Base-by-base conservation (phyloP, 2,113 vertebrate species). In the Megalops atlanticus region DNA sequence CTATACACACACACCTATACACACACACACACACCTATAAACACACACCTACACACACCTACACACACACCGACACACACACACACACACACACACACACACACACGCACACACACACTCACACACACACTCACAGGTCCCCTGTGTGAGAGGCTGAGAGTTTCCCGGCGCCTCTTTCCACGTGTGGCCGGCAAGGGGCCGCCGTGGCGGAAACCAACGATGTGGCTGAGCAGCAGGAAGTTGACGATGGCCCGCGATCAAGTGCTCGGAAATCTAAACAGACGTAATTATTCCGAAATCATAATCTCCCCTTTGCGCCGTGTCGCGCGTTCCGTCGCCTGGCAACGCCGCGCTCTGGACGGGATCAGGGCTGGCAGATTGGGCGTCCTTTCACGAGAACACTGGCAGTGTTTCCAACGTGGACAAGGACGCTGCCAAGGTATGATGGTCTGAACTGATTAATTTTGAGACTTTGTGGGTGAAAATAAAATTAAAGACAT, bases 381-480 rank as follows among this genome's bases (percentile, higher is more conserved):
- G 78, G 76, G 39, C 76, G 35, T n/a, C 33, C 54, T 14, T 84
- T 74, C 27, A 81, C 76, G 36, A 72, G 45, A 64, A 74, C 33
- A 76, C 82, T 84, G 83, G 79, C 41, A 76, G 68, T 5, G 18
- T 70, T 24, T 14, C 33, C 54, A 54, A 69, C 36, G 70, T 49
- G 71, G 78, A 74, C 72, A 18, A 64, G 24, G 27, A 15, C 41
- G 64, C 72, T 27, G 79, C 81, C 83, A 83, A 76, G 38, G 47
- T 47, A 74, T 40, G 43, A 80, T 49, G 38, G 70, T 76, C 68
- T 41, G 27, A 74, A 52, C 72, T 76, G 36, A 76, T 40, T 54
- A 80, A 80, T 78, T 49, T n/a, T 82, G 76, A 74, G 14, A 18
- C n/a, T 64, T 49, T 7, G 52, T 40, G 43, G 75, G 45, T 18